phyloP scores from a whole-genome alignment of 2,113 vertebrate genomes.

The Myrmophylax atrothorax region DNA sequence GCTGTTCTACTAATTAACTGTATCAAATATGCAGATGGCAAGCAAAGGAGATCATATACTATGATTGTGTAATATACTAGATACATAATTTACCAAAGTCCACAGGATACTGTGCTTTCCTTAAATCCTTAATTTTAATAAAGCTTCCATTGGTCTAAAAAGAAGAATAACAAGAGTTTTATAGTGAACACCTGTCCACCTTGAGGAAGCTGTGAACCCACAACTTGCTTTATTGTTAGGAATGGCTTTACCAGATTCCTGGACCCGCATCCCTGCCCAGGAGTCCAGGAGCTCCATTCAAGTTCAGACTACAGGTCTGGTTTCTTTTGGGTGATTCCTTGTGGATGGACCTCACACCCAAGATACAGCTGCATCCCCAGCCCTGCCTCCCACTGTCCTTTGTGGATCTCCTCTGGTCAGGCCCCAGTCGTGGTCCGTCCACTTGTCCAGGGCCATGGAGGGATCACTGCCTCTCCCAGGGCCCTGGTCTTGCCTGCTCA shows the following conservation, averaged over 20 bases:
- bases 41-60: background rate
- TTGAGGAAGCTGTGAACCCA: background rate
- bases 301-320: background rate
- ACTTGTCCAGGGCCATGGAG: background rate
- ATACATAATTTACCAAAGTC: background rate
- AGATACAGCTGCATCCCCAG: background rate
- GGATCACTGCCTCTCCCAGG: background rate
- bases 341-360: background rate
- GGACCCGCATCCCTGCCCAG: background rate
- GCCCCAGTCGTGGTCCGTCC: fast-evolving
- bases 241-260: too few species aligned
- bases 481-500: background rate
- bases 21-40: background rate
- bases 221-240: background rate
- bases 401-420: fast-evolving
- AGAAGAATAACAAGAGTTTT: background rate
- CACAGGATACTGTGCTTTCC: background rate
- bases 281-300: background rate
- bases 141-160: background rate
- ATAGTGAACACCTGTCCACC: background rate
- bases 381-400: fast-evolving
- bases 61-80: background rate
- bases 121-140: background rate
- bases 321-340: background rate
- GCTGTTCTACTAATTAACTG: background rate